Conservation (phyloP, 1,140 invertebrate genomes). For the Apocrypta bakeri region DNA sequence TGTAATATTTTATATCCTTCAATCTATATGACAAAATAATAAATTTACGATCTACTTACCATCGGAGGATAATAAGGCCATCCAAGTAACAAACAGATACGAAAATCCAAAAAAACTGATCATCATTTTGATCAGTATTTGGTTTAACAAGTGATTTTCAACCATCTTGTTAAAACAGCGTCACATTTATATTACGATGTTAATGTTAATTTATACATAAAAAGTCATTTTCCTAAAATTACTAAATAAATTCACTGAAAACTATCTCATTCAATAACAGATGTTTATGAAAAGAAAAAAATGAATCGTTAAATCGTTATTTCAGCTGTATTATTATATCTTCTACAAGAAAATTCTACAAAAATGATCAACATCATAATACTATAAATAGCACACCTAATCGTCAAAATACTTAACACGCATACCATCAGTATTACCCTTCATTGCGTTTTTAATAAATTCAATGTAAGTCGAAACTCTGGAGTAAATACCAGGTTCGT, state of each 20-base stretch:
- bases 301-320: background rate
- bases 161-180: too few relatives aligned
- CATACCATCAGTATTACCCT: conserved; percentile 1
- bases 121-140: background rate
- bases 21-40: background rate
- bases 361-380: background rate
- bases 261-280: background rate
- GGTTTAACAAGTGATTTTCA: too few relatives aligned
- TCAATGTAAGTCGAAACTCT: conserved; percentile 32
- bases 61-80: background rate
- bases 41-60: background rate
- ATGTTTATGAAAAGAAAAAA: background rate
- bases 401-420: background rate
- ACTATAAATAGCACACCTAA: background rate
- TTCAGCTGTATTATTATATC: background rate
- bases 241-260: background rate
- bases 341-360: background rate
- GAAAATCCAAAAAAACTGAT: background rate
- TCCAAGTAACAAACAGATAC: background rate
- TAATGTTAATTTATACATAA: background rate
- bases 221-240: too few relatives aligned
- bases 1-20: background rate
- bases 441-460: conserved; percentile 27
- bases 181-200: too few relatives aligned
- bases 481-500: conserved; percentile 33